These are phyloP conservation scores for Thalassophryne amazonica DNA, from an alignment of 2,797 vertebrate species.

Conservation along the genomic window DNA sequence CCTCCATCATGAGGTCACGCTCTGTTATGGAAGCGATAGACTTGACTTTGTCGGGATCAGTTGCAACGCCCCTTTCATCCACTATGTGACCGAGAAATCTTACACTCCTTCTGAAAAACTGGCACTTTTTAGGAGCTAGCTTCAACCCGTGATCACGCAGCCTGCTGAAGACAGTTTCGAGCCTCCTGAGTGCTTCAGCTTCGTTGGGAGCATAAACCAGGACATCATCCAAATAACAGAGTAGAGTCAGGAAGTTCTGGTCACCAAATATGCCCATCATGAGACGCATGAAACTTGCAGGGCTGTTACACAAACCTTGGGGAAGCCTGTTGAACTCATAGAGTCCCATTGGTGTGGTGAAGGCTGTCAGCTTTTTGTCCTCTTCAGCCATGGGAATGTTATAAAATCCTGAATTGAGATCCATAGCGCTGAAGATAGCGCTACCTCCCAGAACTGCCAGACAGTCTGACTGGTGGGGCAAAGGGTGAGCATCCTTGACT, in stretches of 20 bases:
- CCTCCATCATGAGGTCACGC: constrained; percentile 1
- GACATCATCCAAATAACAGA: neutral
- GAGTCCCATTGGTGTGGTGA: neutral
- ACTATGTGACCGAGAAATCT: constrained; percentile 1
- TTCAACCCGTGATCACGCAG: neutral
- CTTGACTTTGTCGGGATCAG: neutral
- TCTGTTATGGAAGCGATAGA: neutral
- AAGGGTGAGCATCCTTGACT: constrained; percentile 1
- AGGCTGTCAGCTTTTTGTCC: neutral
- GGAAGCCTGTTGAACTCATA: constrained; percentile 2
- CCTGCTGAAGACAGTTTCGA: neutral
- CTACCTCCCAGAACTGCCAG: neutral
- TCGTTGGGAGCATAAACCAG: neutral
- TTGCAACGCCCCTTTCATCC: neutral
- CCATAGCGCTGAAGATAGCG: neutral
- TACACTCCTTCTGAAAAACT: neutral
- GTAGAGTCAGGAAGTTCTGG: neutral
- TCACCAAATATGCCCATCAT: neutral
- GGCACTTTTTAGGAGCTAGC: neutral
- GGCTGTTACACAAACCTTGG: neutral
- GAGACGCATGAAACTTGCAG: neutral
- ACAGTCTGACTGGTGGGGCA: neutral
- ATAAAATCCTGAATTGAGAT: constrained; percentile 1
- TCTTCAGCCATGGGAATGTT: neutral
- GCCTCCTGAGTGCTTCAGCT: neutral